Evolutionary conservation across 1,140 invertebrate species (phyloP), one percentile per base, ranked within the genome.

Genomic region (Bombus balteatus): DNA sequence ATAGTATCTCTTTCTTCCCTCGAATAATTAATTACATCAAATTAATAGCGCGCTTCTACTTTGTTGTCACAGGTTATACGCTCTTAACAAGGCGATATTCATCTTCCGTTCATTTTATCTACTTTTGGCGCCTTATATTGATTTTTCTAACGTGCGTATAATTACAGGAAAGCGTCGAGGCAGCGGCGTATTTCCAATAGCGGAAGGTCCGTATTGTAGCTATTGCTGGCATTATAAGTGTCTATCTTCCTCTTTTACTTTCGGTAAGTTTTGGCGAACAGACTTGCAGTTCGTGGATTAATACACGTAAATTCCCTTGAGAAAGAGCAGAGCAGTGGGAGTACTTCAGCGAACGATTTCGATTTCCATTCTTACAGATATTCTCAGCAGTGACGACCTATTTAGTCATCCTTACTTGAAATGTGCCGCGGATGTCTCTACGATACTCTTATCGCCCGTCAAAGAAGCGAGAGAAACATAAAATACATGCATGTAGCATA

Each of bases 381-480:
- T 83, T 89, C 12, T 91, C 90, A 2, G 88, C 85, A 34, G 85
- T 92, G 78, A 92, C 88, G 28, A 92, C 87, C 2, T 92, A 91
- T 57, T 59, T 93, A n/a, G 90, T 91, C 28, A 92, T 91, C 18
- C 87, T 92, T 73, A 87, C 93, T 85, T 80, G 47, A 28, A 90
- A 72, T 37, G 41, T 22, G 37, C 37, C 28, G 5, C 12, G 18
- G 0, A 25, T 10, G 25, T 39, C 3, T 22, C 15, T 28, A 39
- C 9, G 18, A 62, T 39, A n/a, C 2, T 68, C 18, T 8, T 22
- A n/a, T 32, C 6, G 71, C 18, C 13, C 0, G 2, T 43, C 2
- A n/a, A 72, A 72, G 28, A 25, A 39, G 0, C 3, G 28, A n/a
- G 12, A 39, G 18, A 28, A 37, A 1, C 8, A 10, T 39, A 41